Conservation (phyloP, 2,888 invertebrate genomes). For the Dasypogon diadema region DNA sequence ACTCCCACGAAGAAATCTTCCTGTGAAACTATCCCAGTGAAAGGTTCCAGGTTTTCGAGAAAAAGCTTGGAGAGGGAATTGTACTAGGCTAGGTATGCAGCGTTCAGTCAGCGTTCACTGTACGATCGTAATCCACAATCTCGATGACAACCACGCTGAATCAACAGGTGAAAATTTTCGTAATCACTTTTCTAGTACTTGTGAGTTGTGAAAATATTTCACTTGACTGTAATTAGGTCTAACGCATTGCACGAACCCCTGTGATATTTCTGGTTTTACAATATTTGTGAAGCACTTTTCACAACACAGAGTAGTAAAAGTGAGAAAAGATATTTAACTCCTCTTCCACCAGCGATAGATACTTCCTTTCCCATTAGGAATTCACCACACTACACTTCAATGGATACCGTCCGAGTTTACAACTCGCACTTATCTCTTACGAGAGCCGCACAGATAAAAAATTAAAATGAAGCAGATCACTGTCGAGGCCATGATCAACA, state of each 20-base stretch:
- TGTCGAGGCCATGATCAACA: slow-evolving; percentile 41
- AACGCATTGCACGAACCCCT: not conserved
- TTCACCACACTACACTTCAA: not conserved
- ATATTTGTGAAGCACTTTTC: slow-evolving; percentile 1
- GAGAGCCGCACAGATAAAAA: slow-evolving; percentile 3
- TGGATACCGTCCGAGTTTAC: no score
- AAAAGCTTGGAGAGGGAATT: not conserved
- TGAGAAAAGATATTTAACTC: slow-evolving; percentile 7
- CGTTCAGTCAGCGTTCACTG: no score
- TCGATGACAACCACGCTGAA: slow-evolving; percentile 21
- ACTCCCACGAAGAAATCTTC: not conserved
- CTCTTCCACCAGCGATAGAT: not conserved
- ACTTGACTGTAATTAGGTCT: slow-evolving; percentile 17
- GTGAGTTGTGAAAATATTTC: slow-evolving; percentile 10
- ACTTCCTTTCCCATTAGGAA: not conserved
- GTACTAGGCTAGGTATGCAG: no score
- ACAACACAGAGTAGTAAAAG: slow-evolving; percentile 20
- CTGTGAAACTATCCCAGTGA: not conserved
- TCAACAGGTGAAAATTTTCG: slow-evolving; percentile 21
- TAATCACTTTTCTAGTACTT: slow-evolving; percentile 11
- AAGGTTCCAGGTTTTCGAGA: no score
- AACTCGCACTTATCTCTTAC: slow-evolving; percentile 4
- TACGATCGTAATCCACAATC: not conserved
- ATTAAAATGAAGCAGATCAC: slow-evolving; percentile 29
- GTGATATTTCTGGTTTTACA: not conserved